Conservation (phyloP, 1,140 invertebrate species). For the Teleopsis dalmanni region DNA sequence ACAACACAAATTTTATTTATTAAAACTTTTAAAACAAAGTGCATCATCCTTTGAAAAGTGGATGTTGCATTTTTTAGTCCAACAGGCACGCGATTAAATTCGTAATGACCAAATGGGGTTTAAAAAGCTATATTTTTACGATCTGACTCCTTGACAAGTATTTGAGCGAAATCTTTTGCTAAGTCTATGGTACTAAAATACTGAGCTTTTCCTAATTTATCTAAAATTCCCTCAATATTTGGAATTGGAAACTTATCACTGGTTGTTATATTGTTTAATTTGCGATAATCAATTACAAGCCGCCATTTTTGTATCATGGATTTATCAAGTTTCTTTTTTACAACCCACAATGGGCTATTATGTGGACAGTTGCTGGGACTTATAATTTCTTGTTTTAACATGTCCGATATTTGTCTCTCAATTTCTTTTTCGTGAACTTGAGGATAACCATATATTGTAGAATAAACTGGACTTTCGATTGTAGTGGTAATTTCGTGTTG, state of each 20-base stretch:
- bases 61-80: too few relatives aligned
- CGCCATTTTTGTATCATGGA: constrained; percentile 41
- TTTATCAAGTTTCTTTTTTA: constrained; percentile 37
- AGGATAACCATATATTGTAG: constrained; percentile 32
- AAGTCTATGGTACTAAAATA: constrained; percentile 35
- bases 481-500: constrained; percentile 27
- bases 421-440: constrained; percentile 41
- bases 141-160: constrained; percentile 10
- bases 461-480: constrained; percentile 17
- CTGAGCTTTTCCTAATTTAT: constrained; percentile 26
- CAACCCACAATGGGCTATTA: constrained; percentile 40
- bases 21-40: constrained; percentile 27
- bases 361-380: constrained; percentile 26
- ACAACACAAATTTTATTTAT: constrained; percentile 27
- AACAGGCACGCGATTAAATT: constrained; percentile 28
- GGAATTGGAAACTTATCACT: constrained; percentile 47
- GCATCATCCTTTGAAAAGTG: constrained; percentile 45
- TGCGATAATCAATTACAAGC: constrained; percentile 41
- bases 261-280: constrained; percentile 37
- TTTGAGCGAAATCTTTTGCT: constrained; percentile 33
- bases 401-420: constrained; percentile 31
- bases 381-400: constrained; percentile 42
- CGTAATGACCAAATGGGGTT: constrained; percentile 7
- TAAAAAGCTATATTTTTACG: constrained; percentile 14
- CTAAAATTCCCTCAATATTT: constrained; percentile 39